Conservation (phyloP, 2,888 invertebrate species). For the Netelia virgata region DNA sequence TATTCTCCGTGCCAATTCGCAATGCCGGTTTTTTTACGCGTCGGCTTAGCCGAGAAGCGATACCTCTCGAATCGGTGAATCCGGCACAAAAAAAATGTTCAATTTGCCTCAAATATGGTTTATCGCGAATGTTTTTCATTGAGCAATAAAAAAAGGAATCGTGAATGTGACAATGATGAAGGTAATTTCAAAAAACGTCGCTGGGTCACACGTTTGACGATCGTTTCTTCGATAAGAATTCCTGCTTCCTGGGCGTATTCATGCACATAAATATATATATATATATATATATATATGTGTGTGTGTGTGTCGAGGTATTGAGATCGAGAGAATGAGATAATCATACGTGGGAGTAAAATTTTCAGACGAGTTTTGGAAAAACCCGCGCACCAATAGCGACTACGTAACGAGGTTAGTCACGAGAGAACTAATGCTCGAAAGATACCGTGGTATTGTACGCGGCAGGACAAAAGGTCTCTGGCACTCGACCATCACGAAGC, state of each 20-base stretch:
- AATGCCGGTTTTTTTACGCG: conserved; percentile 32
- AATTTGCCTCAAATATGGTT: not conserved
- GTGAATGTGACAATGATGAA: not conserved
- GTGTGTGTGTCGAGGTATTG: no score
- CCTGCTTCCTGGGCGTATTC: not conserved
- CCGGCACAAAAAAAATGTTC: conserved; percentile 15
- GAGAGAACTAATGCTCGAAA: conserved; percentile 34
- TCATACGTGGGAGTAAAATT: conserved; percentile 1
- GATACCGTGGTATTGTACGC: conserved; percentile 14
- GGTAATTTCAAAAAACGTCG: not conserved
- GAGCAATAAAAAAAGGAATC: not conserved
- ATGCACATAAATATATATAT: not conserved
- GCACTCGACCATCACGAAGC: not conserved
- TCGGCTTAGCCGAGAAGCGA: not conserved
- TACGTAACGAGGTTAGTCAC: conserved; percentile 39
- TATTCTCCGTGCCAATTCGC: conserved; percentile 25
- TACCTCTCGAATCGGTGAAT: conserved; percentile 4
- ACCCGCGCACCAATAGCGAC: not conserved
- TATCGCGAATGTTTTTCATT: not conserved
- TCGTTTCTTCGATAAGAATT: conserved; percentile 11
- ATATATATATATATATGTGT: no score
- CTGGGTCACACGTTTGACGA: not conserved
- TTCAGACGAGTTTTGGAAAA: conserved; percentile 9
- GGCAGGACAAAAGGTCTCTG: conserved; percentile 30
- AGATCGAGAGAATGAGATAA: conserved; percentile 11